Conservation (phyloP, 2,113 vertebrate species). For the Atrichornis clamosus region DNA sequence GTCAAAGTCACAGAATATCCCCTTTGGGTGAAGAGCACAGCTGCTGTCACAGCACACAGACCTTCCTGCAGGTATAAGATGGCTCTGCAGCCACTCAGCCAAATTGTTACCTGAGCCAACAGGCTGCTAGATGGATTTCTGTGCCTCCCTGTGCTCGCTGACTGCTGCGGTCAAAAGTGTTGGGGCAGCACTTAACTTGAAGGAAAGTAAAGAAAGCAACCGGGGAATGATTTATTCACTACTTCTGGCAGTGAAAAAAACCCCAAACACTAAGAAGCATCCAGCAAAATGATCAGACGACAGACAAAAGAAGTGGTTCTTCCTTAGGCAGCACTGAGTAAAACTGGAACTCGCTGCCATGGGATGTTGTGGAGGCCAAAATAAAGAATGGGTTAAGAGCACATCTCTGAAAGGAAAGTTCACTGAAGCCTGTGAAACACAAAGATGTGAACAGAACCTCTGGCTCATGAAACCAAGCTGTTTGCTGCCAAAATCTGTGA, state of each 20-base stretch:
- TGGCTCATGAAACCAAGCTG: neutral
- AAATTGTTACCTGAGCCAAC: neutral
- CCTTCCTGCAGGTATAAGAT: neutral
- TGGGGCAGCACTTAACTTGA: conserved; percentile 24
- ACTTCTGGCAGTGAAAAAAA: neutral
- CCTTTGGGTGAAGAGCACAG: neutral
- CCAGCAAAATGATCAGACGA: neutral
- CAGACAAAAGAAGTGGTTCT: neutral
- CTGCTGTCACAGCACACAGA: neutral
- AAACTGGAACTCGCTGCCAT: neutral
- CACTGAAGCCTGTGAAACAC: neutral
- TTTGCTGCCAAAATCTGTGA: neutral
- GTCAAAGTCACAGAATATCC: neutral
- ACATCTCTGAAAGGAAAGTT: neutral
- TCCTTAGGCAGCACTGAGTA: neutral
- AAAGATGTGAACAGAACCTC: neutral
- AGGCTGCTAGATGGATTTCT: neutral
- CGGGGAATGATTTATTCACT: conserved; percentile 38
- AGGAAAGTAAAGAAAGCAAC: neutral
- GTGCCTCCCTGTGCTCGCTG: neutral
- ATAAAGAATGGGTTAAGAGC: neutral
- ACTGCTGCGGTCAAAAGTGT: neutral
- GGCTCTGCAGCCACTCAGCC: neutral
- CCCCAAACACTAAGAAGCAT: neutral
- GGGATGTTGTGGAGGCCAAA: neutral